Evolutionary conservation across 2,797 vertebrate genomes (phyloP).

Genomic region (Carduelis carduelis): DNA sequence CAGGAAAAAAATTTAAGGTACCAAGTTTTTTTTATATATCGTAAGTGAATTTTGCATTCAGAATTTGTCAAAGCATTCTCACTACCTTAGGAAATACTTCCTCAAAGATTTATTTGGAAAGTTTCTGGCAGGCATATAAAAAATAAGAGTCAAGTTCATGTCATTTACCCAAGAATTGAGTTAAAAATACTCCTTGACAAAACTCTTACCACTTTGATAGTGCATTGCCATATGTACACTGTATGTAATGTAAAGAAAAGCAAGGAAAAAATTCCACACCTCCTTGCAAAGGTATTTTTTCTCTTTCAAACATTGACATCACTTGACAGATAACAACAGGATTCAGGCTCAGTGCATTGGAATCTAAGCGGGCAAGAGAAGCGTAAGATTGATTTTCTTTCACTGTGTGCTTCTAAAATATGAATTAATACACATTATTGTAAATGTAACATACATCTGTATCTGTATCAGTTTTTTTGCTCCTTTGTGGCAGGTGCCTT

Average conservation of each 20-base stretch:
- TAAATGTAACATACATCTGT: background rate
- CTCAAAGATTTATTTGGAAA: background rate
- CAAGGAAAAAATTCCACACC: background rate
- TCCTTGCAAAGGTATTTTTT: background rate
- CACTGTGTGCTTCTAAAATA: background rate
- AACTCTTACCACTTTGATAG: background rate
- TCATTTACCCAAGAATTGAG: background rate
- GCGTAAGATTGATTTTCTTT: background rate
- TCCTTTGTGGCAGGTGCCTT: background rate
- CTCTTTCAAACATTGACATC: background rate
- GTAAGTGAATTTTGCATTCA: background rate
- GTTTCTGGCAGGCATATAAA: background rate
- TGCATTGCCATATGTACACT: background rate
- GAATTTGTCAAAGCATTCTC: background rate
- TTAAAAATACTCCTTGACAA: background rate
- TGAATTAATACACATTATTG: background rate
- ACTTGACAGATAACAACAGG: background rate
- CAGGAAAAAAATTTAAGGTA: background rate
- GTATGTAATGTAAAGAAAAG: background rate
- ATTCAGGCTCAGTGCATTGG: background rate
- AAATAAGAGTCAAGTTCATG: background rate
- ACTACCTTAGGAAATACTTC: background rate
- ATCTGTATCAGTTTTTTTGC: background rate
- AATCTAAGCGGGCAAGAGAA: background rate
- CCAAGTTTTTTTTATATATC: background rate